These are phyloP conservation scores for Paguma larvata DNA, from an alignment of 2,797 vertebrate genomes.

Conservation along the genomic window DNA sequence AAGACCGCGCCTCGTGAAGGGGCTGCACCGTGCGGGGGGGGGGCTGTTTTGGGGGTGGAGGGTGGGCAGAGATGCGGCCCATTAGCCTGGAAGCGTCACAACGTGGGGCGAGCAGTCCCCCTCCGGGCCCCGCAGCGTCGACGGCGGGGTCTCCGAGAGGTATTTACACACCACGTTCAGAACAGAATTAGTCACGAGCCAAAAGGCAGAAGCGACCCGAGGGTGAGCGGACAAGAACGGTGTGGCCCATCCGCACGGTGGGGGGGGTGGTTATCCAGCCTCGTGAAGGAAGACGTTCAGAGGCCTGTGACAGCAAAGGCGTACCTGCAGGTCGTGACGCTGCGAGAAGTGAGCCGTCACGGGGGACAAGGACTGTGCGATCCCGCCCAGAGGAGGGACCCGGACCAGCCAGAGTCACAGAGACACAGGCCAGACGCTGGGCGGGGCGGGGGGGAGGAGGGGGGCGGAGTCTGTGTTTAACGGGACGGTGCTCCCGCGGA, in stretches of 20 bases:
- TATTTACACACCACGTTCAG: accelerated
- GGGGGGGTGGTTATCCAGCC: no score
- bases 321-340: background rate
- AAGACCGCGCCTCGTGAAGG: background rate
- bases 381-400: background rate
- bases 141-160: background rate
- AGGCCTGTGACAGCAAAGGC: accelerated
- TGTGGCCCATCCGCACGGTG: background rate
- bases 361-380: background rate
- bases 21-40: no score
- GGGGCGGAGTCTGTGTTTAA: background rate
- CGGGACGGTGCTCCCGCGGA: background rate
- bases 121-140: background rate
- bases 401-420: background rate
- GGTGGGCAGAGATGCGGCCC: background rate
- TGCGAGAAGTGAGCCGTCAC: background rate
- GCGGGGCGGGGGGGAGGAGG: no score
- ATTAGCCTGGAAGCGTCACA: background rate
- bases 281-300: background rate
- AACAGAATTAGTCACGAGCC: background rate
- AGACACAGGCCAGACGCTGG: background rate
- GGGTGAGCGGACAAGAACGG: background rate
- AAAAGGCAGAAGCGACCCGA: background rate
- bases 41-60: background rate
- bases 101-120: background rate